These are phyloP conservation scores for Diceros bicornis DNA, from an alignment of 2,797 vertebrate species.

Conservation along the genomic window DNA sequence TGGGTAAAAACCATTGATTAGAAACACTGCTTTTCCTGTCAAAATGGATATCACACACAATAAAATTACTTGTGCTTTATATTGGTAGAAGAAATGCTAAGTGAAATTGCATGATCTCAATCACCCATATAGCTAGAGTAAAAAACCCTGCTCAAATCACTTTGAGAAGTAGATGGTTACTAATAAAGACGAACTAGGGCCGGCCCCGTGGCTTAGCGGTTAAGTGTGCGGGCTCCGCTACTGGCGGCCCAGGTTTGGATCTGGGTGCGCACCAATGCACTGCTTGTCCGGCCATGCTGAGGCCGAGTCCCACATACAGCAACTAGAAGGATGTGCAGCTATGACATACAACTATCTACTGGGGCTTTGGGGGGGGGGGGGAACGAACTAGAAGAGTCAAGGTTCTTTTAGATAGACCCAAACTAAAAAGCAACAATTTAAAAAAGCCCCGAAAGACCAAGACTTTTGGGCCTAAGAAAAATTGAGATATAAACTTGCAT, in stretches of 20 bases:
- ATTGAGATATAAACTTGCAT: not conserved
- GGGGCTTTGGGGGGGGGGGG: no score
- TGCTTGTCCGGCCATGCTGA: no score
- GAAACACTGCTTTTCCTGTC: slow-evolving; percentile 1
- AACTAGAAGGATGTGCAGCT: no score
- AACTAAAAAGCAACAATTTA: not conserved
- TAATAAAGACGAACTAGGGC: not conserved
- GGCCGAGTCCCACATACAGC: no score
- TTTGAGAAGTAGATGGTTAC: not conserved
- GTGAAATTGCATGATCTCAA: not conserved
- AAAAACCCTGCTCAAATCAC: not conserved
- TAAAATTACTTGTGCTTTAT: not conserved
- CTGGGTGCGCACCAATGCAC: no score
- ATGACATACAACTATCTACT: no score
- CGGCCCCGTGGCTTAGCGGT: no score
- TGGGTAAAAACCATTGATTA: not conserved
- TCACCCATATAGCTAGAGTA: rapidly evolving
- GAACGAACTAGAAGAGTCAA: not conserved
- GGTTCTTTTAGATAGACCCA: not conserved
- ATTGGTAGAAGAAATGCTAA: not conserved
- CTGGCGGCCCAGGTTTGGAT: no score
- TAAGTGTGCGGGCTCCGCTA: no score
- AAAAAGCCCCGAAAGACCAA: not conserved
- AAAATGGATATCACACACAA: not conserved
- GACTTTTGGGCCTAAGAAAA: not conserved